Evolutionary conservation across 2,888 invertebrate genomes (phyloP), one percentile per base, ranked within the genome.

Genomic region (Hypena proboscidalis): DNA sequence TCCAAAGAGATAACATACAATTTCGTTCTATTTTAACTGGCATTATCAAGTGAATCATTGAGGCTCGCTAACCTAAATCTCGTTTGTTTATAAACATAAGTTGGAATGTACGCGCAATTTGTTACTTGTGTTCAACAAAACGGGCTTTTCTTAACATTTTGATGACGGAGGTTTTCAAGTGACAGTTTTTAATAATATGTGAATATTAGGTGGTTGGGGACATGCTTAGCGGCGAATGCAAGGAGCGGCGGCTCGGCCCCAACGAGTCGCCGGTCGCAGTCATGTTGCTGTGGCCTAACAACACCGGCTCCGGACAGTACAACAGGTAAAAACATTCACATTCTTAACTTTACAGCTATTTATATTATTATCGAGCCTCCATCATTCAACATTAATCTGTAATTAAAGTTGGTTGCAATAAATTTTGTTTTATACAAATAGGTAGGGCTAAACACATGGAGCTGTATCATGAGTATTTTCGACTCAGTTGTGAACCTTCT

Each of bases 191-290:
- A 53, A 45, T 20, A 3, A 9, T 20, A 8, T 34, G 9, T 36
- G 14, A 19, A 17, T 13, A 33, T 19, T 58, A 87, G 91, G 97
- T 97, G 65, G 95, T 97, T 69, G 96, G 96, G 46, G 95, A 96
- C 81, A 94, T 95, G 57, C 93, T 95, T 63, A 97, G 97, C 42
- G 97, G 97, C 22, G 97, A 98, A 79, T 98, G 97, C 85, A 98
- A 98, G 78, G 98, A 98, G 88, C 92, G 98, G 52, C 92, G 97
- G 52, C 93, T 98, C 43, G 96, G 96, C 7, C 93, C 95, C 22
- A 93, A 93, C 60, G 96, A 96, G 80, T 95, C 95, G 72, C 96
- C 96, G 2, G 96, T 96, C 21, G 95, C 95, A 25, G 93, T 96
- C 50, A 96, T 96, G 96, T 90, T 96, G 74, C 89, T 96, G 27